Base-by-base conservation (phyloP, 2,797 vertebrate genomes). In the Holocentrus rufus region DNA sequence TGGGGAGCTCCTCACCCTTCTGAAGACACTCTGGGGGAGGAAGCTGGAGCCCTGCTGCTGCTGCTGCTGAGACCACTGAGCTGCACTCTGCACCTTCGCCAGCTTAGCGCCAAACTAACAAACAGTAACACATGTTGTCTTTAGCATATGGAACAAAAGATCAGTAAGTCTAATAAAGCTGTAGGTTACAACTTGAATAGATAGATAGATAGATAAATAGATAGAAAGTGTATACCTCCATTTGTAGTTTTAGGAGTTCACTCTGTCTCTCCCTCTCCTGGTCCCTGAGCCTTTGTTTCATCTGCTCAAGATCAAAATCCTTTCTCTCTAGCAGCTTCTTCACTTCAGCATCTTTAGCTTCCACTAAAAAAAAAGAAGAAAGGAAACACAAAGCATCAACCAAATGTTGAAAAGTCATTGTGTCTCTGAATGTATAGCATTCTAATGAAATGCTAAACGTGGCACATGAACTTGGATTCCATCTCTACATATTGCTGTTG, bases 31-130 rank as follows among this genome's bases (percentile, higher is more conserved):
- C 65, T 95, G 95, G 31, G 95, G 93, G n/a, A 95, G 85, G 15
- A 84, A 82, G 69, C 77, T 85, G 44, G 94, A 82, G 2, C 92
- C 83, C 2, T 90, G 85, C 64, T 92, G 93, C 11, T 85, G 78
- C 31, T 92, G 84, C 84, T 93, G 93, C 2, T 90, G 91, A 15
- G 80, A 84, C 82, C 89, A 91, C 76, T 87, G 80, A 71, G 91
- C 84, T 75, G 93, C 90, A 49, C 89, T 94, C 88, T 97, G 95
- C 79, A 94, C 86, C 90, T 91, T 94, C 77, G 95, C 93, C 77
- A 98, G 88, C 85, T 96, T 98, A 2, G 94, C 91, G 74, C 95
- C 95, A 92, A 97, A 98, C 97, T 99, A 92, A 73, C 87, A 90
- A 91, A 90, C 25, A 59, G 1, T 11, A 36, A 75, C 27, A 74